Percentiles rank a stretch among this genome's conserved stretches.
Evolutionary conservation across 2,888 invertebrate species (phyloP).

Genomic region (Leptarthrus brevirostris): DNA sequence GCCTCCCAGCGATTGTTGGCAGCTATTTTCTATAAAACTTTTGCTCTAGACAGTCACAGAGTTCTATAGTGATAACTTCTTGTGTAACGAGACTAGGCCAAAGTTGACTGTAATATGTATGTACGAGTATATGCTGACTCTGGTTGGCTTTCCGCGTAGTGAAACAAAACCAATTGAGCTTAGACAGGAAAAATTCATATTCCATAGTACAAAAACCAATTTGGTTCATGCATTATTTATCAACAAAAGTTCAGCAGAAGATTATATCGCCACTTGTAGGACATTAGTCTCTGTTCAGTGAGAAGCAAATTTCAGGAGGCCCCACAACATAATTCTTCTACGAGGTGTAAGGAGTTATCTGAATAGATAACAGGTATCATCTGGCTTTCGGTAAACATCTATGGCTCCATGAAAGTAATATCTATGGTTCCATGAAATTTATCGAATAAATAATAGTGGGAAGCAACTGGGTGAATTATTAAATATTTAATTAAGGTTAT

Average conservation of each 20-base stretch:
- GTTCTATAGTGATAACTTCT: too few species aligned
- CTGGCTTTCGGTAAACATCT: too few species aligned
- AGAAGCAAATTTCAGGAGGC: background rate
- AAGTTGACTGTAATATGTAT: too few species aligned
- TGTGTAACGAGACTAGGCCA: too few species aligned
- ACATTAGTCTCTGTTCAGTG: slow-evolving; percentile 20
- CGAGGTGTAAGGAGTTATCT: background rate
- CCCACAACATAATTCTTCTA: background rate
- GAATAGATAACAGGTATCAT: too few species aligned
- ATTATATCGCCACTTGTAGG: slow-evolving; percentile 38
- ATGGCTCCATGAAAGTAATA: too few species aligned
- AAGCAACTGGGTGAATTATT: too few species aligned
- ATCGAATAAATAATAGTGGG: too few species aligned
- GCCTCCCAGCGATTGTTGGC: background rate
- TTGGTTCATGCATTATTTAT: slow-evolving; percentile 32
- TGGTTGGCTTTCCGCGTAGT: background rate
- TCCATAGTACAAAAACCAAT: slow-evolving; percentile 34
- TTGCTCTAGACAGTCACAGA: too few species aligned
- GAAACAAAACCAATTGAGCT: slow-evolving; percentile 20
- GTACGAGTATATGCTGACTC: background rate
- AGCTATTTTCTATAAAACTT: too few species aligned
- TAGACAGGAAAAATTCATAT: slow-evolving; percentile 32
- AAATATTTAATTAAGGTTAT: too few species aligned
- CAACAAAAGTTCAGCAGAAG: slow-evolving; percentile 3
- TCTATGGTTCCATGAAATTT: too few species aligned